Percentiles rank a stretch among this genome's conserved stretches.
phyloP scores from a whole-genome alignment of 2,113 vertebrate genomes.

The Maccullochella peelii region DNA sequence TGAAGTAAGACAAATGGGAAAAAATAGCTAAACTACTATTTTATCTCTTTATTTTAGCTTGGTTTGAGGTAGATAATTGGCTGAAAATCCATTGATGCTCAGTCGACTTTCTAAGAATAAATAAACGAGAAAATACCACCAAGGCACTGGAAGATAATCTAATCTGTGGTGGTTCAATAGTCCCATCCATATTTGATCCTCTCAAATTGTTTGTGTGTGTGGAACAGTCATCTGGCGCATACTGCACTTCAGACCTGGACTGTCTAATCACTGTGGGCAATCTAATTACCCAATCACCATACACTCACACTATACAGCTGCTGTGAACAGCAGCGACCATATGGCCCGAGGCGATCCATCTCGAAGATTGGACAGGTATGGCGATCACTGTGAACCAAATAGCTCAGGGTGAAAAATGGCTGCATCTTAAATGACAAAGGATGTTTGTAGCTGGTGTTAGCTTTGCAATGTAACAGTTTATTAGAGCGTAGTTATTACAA shows the following conservation, averaged over 20 bases:
- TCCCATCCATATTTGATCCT: slow-evolving; percentile 31
- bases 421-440: slow-evolving; percentile 12
- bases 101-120: slow-evolving; percentile 19
- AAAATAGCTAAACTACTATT: background rate
- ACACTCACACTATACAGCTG: slow-evolving; percentile 57
- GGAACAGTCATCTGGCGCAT: slow-evolving; percentile 39
- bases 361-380: slow-evolving; percentile 57
- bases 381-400: slow-evolving; percentile 52
- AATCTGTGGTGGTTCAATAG: slow-evolving; percentile 31
- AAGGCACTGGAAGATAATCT: slow-evolving; percentile 26
- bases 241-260: slow-evolving; percentile 32
- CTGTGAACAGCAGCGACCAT: slow-evolving; percentile 63
- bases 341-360: slow-evolving; percentile 66
- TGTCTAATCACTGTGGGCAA: slow-evolving; percentile 57
- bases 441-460: slow-evolving; percentile 25
- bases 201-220: slow-evolving; percentile 22
- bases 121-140: background rate
- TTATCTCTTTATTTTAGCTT: background rate
- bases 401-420: slow-evolving; percentile 36
- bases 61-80: background rate
- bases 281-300: slow-evolving; percentile 69
- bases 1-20: background rate
- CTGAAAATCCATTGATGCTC: background rate
- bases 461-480: background rate
- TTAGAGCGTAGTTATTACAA: background rate